Percentiles rank a stretch among this genome's conserved stretches.
Evolutionary conservation across 37 sponge, comb jelly and placozoan species (phyloP).

Genomic region (Chondrosia reniformis): DNA sequence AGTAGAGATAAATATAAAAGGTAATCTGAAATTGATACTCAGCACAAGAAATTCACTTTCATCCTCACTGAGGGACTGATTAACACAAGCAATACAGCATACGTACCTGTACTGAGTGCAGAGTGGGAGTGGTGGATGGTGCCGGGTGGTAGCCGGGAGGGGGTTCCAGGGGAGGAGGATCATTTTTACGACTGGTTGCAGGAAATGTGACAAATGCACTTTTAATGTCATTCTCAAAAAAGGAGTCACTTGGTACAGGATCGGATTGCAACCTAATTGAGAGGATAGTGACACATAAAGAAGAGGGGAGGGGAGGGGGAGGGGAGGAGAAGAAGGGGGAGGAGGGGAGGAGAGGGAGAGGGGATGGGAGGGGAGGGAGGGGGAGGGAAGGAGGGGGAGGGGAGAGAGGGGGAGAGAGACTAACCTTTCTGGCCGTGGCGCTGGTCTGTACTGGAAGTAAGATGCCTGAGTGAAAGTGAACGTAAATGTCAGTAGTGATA

Average conservation of each 20-base stretch:
- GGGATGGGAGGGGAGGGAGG: neutral
- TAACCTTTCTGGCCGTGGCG: neutral
- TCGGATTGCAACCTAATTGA: neutral
- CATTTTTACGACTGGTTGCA: neutral
- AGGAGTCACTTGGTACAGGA: constrained; percentile 17
- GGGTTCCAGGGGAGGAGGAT: constrained; percentile 28
- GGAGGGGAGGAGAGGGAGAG: neutral
- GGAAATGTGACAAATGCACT: neutral
- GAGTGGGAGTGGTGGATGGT: neutral
- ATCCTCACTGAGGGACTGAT: too few relatives aligned
- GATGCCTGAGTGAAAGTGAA: neutral
- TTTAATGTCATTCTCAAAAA: neutral
- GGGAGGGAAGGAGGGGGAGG: neutral
- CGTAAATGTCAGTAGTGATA: neutral
- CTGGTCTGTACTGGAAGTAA: neutral
- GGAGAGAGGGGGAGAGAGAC: neutral
- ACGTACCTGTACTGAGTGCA: too few relatives aligned
- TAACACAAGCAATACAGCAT: too few relatives aligned
- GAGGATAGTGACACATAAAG: too few relatives aligned
- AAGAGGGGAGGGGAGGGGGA: constrained; percentile 32
- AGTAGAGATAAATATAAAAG: too few relatives aligned
- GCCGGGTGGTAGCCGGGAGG: constrained; percentile 28
- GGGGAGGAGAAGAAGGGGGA: constrained; percentile 18
- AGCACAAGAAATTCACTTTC: too few relatives aligned
- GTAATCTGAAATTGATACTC: too few relatives aligned